Evolutionary conservation across 64 coral and sea anemone genomes (phyloP).

Genomic region (Stichodactyla mertensii): DNA sequence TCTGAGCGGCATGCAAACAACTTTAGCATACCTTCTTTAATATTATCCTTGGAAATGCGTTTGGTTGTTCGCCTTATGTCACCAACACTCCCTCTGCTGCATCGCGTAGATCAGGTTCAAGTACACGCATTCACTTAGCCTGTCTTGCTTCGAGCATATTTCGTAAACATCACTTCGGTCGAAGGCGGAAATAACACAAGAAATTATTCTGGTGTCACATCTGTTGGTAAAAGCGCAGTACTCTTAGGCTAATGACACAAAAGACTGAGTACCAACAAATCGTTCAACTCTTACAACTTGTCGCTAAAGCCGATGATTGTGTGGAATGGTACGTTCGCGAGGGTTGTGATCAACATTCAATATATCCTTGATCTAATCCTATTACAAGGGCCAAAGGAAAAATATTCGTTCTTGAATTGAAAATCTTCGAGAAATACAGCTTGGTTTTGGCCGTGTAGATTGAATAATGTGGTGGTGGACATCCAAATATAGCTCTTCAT

Average conservation of each 20-base stretch:
- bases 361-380: conserved; percentile 28
- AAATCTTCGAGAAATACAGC: neutral
- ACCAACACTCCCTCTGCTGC: conserved; percentile 13
- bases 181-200: conserved; percentile 14
- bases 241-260: neutral
- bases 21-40: conserved; percentile 61
- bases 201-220: neutral
- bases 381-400: neutral
- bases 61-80: conserved; percentile 27
- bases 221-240: conserved; percentile 8
- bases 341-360: neutral
- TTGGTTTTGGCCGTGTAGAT: neutral
- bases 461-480: neutral
- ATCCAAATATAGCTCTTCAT: conserved; percentile 30
- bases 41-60: conserved; percentile 18
- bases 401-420: neutral
- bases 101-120: neutral
- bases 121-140: neutral
- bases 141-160: conserved; percentile 13
- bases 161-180: conserved; percentile 1
- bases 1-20: conserved; percentile 70
- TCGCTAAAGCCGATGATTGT: neutral
- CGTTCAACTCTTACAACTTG: neutral
- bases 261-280: neutral
- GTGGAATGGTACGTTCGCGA: neutral